Percentiles rank a stretch among this genome's conserved stretches.
Evolutionary conservation across 1,140 invertebrate genomes (phyloP).

Genomic region (Adoxophyes honmai): DNA sequence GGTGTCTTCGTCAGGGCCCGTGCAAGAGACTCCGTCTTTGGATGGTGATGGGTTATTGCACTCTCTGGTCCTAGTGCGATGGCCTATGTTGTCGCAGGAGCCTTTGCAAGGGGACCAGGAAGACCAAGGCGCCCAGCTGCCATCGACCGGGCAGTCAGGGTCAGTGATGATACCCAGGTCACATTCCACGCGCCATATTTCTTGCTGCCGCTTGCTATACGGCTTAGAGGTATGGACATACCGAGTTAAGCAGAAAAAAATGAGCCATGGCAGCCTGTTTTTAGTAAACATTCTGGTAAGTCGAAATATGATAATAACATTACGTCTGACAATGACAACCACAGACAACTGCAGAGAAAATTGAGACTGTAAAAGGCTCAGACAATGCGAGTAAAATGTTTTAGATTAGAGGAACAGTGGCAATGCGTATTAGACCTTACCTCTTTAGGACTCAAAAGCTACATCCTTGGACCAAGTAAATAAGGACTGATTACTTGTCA

Average conservation of each 20-base stretch:
- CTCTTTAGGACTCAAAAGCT: too few species aligned
- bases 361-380: too few species aligned
- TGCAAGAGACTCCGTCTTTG: conserved; percentile 50
- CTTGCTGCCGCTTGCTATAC: conserved; percentile 36
- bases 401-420: too few species aligned
- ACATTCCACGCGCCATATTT: conserved; percentile 59
- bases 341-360: too few species aligned
- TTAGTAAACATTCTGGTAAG: background rate
- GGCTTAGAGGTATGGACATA: conserved; percentile 29
- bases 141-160: conserved; percentile 57
- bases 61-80: conserved; percentile 40
- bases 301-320: too few species aligned
- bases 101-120: conserved; percentile 55
- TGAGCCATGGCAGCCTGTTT: background rate
- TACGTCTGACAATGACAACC: too few species aligned
- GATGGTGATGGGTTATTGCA: conserved; percentile 57
- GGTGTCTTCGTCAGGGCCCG: conserved; percentile 47
- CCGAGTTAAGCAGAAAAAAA: too few species aligned
- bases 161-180: conserved; percentile 54
- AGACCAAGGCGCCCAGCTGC: conserved; percentile 57
- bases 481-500: too few species aligned
- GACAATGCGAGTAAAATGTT: too few species aligned
- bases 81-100: conserved; percentile 50
- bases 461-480: too few species aligned
- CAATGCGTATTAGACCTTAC: too few species aligned